These are phyloP conservation scores for Crossaster papposus DNA, from an alignment of 53 echinoderm and acorn worm species.

Conservation along the genomic window DNA sequence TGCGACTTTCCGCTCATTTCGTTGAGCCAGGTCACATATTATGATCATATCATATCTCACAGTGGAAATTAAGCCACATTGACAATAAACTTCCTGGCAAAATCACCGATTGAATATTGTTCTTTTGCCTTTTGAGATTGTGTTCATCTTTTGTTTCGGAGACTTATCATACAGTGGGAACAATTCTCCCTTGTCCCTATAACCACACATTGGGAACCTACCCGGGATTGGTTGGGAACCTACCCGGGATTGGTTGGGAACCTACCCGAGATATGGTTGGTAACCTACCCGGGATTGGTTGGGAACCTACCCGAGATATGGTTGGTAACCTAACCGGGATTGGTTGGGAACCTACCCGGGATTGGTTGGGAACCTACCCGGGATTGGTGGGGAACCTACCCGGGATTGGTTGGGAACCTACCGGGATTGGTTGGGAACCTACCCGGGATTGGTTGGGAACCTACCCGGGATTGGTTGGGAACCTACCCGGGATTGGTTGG, in stretches of 20 bases:
- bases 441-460: constrained; percentile 86
- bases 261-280: no score
- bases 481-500: constrained; percentile 79
- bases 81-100: no score
- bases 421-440: no score
- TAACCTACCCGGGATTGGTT: constrained; percentile 75
- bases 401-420: constrained; percentile 82
- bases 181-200: background rate
- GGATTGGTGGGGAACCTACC: constrained; percentile 84
- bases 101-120: no score
- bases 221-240: constrained; percentile 84
- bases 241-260: constrained; percentile 85
- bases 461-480: no score
- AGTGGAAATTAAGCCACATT: no score
- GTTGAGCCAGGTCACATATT: no score
- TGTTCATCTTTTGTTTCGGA: no score
- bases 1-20: no score
- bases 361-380: constrained; percentile 73
- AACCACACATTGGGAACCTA: constrained; percentile 28
- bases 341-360: constrained; percentile 82
- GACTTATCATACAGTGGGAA: background rate
- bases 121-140: no score
- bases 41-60: no score
- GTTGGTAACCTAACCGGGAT: constrained; percentile 74
- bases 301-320: no score